Evolutionary conservation across 2,797 vertebrate species (phyloP), one percentile per base, ranked within the genome.

Genomic region (Australoheros facetus): DNA sequence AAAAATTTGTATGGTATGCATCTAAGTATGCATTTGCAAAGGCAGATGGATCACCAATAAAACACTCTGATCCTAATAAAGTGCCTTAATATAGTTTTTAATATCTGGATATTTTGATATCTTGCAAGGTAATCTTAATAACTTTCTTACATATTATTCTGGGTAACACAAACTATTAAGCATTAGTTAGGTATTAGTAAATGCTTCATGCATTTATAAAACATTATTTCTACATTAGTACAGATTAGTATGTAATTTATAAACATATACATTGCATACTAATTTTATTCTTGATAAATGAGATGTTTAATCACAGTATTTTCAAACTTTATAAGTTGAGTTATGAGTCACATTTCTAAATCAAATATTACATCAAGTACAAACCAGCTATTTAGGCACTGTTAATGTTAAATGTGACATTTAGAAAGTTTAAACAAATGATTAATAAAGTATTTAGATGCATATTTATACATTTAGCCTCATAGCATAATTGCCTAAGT

Each of bases 51-150:
- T 32, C 7, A 69, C 19, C 71, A 10, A 78, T 55, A 45, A 80
- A 74, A 75, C 14, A 55, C 19, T 60, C 45, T 56, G 16, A 28
- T 64, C 14, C 53, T 42, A 78, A 74, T 79, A 57, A 79, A 73
- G n/a, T 11, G 0, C 21, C 56, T 32, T 32, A 32, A 32, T 32
- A 32, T 7, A 32, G 32, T 32, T 32, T 7, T 32, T 32, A 32
- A 32, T 7, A 32, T 32, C 32, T 32, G 32, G 32, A 32, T 32
- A 32, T 32, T 32, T 32, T 32, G 32, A 7, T 32, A 32, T 32
- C 7, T 32, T 32, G 32, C 7, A 7, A 32, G 7, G 7, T 7
- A 7, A 32, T 32, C 32, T 57, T 30, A 45, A 51, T 72, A 75
- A 26, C 3, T 45, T 19, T 32, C 69, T 78, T n/a, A 4, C 14